Evolutionary conservation across 2,888 invertebrate genomes (phyloP), one percentile per base, ranked within the genome.

Genomic region (Phorcus lineatus): DNA sequence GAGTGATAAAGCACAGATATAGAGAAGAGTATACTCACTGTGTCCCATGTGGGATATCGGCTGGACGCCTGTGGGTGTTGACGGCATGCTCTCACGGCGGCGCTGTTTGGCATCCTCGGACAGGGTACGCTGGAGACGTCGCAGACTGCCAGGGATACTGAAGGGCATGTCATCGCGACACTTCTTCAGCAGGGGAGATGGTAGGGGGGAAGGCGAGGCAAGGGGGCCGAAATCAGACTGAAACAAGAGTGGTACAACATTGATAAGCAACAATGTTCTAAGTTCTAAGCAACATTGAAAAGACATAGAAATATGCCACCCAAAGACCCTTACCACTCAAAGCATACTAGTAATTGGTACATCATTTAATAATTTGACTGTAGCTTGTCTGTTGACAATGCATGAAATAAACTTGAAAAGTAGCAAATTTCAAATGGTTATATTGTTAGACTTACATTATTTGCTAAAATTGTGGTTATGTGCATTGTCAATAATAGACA

Each of bases 21-120:
- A 22, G 16, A 28, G 31, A 74, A 54, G 22, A 57, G n/a, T n/a
- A 6, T 17, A 83, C 85, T 81, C 78, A 84, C 87, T 82, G 81
- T 86, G 84, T 11, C 81, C 82, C n/a, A 84, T 79, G 66, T 81
- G 79, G 2, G 81, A 54, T n/a, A 80, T 75, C 74, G 86, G 87
- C 24, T 83, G 83, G 17, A 83, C 75, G 16, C 85, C 86, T 31
- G 86, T 88, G 55, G 86, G 91, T 70, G 87, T 90, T 74, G 86
- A 86, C 40, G 90, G 91, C 89, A 89, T 87, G 76, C 92, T 92
- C 81, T 93, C 93, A 74, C 93, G 88, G 17, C 93, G 84, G n/a
- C 92, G 85, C 31, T 91, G 87, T 67, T 92, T 88, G 74, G 92
- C 90, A 84, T 93, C 93, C 85, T 93, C 93, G 0, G 93, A 93